These are phyloP conservation scores for Macrocentrus cingulum DNA, from an alignment of 1,140 invertebrate genomes.

Conservation along the genomic window DNA sequence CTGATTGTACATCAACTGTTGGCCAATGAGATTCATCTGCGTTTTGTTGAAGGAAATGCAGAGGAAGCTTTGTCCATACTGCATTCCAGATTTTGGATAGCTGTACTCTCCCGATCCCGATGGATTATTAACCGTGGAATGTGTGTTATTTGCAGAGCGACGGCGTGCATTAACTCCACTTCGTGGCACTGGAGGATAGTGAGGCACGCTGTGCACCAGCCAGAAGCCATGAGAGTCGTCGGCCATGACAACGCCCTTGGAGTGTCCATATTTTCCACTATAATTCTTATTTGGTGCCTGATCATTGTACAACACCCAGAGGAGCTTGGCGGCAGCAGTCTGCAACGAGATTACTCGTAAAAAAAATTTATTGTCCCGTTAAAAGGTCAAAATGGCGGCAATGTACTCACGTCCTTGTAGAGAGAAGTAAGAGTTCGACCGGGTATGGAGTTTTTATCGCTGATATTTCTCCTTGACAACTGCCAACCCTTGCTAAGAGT, in stretches of 20 bases:
- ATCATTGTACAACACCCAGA: conserved; percentile 83
- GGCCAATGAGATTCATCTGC: conserved; percentile 71
- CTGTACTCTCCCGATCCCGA: conserved; percentile 67
- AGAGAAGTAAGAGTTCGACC: conserved; percentile 71
- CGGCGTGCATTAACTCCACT: conserved; percentile 34
- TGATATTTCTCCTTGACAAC: conserved; percentile 70
- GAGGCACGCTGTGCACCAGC: conserved; percentile 89
- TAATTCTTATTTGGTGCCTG: conserved; percentile 68
- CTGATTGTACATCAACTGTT: conserved; percentile 75
- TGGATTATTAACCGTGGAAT: no score
- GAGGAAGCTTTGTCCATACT: conserved; percentile 84
- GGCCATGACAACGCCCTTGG: conserved; percentile 82
- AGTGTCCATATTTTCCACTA: conserved; percentile 69
- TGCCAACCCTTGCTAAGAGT: conserved; percentile 66
- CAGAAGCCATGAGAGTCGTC: conserved; percentile 76
- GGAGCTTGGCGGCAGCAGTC: conserved; percentile 39
- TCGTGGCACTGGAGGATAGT: conserved; percentile 69
- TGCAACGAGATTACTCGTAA: conserved; percentile 30
- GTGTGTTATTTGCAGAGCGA: no score
- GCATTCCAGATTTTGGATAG: conserved; percentile 73
- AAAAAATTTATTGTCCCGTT: conserved; percentile 7
- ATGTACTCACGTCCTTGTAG: conserved; percentile 60
- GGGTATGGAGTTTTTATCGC: conserved; percentile 70
- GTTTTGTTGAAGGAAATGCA: conserved; percentile 73
- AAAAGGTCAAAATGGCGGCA: not conserved